Percentiles rank a stretch among this genome's conserved stretches.
Evolutionary conservation across 2,797 vertebrate species (phyloP).

Genomic region (Loris lydekkerianus): DNA sequence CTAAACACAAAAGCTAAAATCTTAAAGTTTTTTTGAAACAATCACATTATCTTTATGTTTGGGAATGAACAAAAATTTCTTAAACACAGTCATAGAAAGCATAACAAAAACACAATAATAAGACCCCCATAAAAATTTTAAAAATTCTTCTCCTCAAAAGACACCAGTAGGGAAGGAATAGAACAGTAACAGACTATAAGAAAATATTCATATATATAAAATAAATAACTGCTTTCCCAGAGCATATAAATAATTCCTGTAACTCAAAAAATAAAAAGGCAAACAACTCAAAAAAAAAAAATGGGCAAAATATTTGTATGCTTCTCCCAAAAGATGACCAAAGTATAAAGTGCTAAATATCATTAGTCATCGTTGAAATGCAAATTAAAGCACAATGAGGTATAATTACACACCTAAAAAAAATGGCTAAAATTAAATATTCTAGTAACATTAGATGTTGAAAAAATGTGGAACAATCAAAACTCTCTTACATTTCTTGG

Average conservation of each 20-base stretch:
- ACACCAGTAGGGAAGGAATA: background rate
- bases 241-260: background rate
- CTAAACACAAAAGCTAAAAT: slow-evolving; percentile 42
- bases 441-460: background rate
- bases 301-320: background rate
- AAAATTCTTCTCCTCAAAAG: background rate
- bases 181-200: background rate
- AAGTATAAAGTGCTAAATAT: background rate
- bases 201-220: slow-evolving; percentile 40
- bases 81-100: background rate
- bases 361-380: background rate
- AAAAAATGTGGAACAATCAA: background rate
- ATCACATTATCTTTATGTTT: background rate
- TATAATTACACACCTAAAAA: background rate
- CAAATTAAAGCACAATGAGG: background rate
- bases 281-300: background rate
- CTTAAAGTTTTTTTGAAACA: slow-evolving; percentile 7
- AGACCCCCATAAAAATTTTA: background rate
- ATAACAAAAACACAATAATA: background rate
- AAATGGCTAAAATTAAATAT: slow-evolving; percentile 22
- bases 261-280: background rate
- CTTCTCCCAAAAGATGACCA: background rate
- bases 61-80: background rate
- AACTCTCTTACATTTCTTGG: background rate
- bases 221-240: background rate